phyloP scores from a whole-genome alignment of 35 echinoderm and acorn worm species.

The Hemicentrotus pulcherrimus region DNA sequence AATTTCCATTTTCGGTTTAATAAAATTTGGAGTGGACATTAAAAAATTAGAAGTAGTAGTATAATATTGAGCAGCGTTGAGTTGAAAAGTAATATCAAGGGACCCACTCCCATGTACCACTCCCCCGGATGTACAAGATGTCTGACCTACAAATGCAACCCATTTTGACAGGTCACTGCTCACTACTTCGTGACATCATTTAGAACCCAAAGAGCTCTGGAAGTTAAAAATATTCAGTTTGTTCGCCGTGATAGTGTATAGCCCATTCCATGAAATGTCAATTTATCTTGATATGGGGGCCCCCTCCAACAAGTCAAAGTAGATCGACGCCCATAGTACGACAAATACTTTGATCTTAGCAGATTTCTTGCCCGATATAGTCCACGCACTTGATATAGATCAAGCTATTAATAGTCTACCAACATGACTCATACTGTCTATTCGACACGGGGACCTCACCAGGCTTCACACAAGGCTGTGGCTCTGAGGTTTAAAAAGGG shows the following conservation, averaged over 20 bases:
- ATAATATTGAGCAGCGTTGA: too few relatives aligned
- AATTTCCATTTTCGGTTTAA: too few relatives aligned
- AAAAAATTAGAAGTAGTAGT: too few relatives aligned
- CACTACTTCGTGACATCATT: too few relatives aligned
- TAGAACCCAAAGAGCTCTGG: neutral
- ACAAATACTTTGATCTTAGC: neutral
- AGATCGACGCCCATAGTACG: neutral
- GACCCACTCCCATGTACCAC: too few relatives aligned
- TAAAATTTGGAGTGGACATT: too few relatives aligned
- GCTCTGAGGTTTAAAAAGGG: neutral
- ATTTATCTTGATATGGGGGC: neutral
- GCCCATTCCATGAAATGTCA: neutral
- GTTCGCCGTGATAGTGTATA: neutral
- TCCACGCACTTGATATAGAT: constrained; percentile 1
- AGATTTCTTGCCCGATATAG: neutral
- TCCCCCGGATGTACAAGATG: too few relatives aligned
- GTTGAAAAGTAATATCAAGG: too few relatives aligned
- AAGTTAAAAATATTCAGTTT: neutral
- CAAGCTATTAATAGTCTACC: neutral
- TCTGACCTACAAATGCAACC: too few relatives aligned
- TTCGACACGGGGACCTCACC: neutral
- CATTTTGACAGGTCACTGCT: too few relatives aligned
- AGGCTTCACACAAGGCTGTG: neutral
- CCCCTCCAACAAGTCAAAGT: neutral
- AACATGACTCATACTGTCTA: neutral